Evolutionary conservation across 2,888 invertebrate genomes (phyloP).

Genomic region (Microplitis manilae): DNA sequence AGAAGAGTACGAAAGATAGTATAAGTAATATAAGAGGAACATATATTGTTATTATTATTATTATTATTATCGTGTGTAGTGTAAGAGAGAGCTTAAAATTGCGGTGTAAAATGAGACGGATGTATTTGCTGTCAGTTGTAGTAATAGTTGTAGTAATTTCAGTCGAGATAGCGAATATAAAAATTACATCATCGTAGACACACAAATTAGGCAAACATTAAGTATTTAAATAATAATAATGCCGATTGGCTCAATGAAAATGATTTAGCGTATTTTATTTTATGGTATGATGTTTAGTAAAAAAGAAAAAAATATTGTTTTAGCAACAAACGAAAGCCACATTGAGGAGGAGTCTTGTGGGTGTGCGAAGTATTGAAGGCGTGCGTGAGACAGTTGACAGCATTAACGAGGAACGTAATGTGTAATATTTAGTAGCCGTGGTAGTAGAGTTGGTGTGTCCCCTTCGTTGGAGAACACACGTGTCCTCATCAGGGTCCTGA

Average conservation of each 20-base stretch:
- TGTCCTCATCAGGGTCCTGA: conserved; percentile 49
- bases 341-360: conserved; percentile 17
- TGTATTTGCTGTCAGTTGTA: conserved; percentile 13
- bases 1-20: not conserved
- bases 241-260: not conserved
- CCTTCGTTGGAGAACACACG: conserved; percentile 44
- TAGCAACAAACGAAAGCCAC: not conserved
- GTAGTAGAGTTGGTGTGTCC: conserved; percentile 29
- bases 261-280: not conserved
- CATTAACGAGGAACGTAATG: not conserved
- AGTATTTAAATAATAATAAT: conserved; percentile 6
- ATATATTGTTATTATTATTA: conserved; percentile 1
- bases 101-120: conserved; percentile 19
- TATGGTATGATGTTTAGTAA: no score
- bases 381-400: conserved; percentile 44
- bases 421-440: not conserved
- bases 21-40: not conserved
- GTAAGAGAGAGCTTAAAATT: conserved; percentile 15
- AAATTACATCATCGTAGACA: not conserved
- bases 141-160: not conserved
- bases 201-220: not conserved
- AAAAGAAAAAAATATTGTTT: not conserved
- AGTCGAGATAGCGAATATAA: not conserved
- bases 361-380: conserved; percentile 15
- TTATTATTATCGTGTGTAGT: not conserved